A percentile compares a stretch with the other conserved stretches of the same genome.
phyloP scores from a whole-genome alignment of 2,113 vertebrate species.

The Pseudopipra pipra region DNA sequence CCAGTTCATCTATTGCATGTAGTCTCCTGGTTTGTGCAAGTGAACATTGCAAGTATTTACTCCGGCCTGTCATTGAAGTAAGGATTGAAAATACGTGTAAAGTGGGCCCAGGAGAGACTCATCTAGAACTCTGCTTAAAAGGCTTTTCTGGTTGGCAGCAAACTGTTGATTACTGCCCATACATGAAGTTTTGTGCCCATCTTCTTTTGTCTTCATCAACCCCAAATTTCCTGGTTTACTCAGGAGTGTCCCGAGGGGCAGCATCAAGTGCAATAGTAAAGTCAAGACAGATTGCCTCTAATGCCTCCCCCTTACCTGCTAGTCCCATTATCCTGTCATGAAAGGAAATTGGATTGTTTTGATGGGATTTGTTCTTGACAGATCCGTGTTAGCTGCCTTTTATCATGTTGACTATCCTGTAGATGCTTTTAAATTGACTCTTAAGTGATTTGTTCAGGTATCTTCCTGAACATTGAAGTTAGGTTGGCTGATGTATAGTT shows the following conservation, averaged over 20 bases:
- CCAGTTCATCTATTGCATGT: background rate
- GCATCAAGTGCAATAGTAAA: background rate
- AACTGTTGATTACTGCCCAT: background rate
- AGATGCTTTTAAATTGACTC: slow-evolving; percentile 19
- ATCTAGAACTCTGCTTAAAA: background rate
- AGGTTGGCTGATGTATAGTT: background rate
- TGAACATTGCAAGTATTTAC: background rate
- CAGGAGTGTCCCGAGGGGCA: background rate
- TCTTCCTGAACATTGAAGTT: background rate
- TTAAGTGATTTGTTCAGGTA: background rate
- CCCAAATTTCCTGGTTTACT: background rate
- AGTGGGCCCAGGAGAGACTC: background rate
- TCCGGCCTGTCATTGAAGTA: background rate
- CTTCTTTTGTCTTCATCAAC: background rate
- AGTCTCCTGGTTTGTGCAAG: background rate
- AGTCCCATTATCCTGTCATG: background rate
- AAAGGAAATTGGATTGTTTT: slow-evolving; percentile 31
- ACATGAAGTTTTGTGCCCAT: background rate
- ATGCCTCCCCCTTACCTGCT: background rate
- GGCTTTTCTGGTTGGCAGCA: background rate
- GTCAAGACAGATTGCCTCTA: background rate
- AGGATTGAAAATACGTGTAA: background rate
- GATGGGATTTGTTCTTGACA: slow-evolving; percentile 34
- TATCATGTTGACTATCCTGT: slow-evolving; percentile 28
- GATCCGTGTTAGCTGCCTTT: slow-evolving; percentile 30